These are phyloP conservation scores for Mobula hypostoma DNA, from an alignment of 2,113 vertebrate genomes.

Conservation along the genomic window DNA sequence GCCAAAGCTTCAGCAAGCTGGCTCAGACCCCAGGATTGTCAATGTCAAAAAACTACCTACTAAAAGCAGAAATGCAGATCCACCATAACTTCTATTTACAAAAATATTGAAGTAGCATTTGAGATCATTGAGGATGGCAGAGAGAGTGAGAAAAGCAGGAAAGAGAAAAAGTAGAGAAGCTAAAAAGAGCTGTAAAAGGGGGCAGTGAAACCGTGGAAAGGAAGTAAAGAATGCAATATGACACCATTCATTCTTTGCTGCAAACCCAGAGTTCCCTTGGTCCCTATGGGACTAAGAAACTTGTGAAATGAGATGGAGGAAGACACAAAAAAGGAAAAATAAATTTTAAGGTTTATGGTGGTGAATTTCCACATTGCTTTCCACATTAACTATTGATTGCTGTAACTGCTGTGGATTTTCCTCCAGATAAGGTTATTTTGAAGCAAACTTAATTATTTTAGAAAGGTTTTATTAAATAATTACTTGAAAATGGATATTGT, in stretches of 20 bases:
- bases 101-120: background rate
- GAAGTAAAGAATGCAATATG: background rate
- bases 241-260: background rate
- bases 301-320: background rate
- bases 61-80: background rate
- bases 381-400: background rate
- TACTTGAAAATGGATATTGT: background rate
- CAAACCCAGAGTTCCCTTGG: background rate
- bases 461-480: background rate
- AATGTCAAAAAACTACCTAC: background rate
- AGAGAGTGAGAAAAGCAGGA: background rate
- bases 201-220: background rate
- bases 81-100: background rate
- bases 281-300: background rate
- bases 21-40: background rate
- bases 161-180: background rate
- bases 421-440: background rate
- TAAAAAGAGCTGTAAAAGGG: background rate
- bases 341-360: background rate
- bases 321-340: background rate
- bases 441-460: background rate
- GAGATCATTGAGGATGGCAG: no score
- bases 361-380: background rate
- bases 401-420: background rate
- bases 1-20: background rate